Conservation (phyloP, 2,113 vertebrate species). For the Colinus virginianus region DNA sequence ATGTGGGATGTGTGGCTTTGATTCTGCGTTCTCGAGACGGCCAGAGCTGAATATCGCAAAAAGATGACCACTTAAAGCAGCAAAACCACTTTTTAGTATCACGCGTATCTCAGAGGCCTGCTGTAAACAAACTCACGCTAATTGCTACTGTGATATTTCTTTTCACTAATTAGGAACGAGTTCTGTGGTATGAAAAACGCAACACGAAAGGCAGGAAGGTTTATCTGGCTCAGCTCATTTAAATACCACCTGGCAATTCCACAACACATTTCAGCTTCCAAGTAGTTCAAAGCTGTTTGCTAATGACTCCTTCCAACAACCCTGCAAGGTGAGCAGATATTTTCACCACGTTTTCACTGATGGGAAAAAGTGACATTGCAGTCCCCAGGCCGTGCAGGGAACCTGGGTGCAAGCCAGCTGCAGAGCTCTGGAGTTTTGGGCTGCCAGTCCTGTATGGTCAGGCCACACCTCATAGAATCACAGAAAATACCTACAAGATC, state of each 20-base stretch:
- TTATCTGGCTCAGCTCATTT: background rate
- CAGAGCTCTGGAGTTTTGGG: accelerated
- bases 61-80: background rate
- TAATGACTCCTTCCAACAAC: background rate
- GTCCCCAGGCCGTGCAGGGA: background rate
- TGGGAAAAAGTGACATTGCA: background rate
- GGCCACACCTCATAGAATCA: background rate
- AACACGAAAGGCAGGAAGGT: background rate
- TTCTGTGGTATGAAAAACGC: background rate
- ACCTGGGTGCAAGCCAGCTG: background rate
- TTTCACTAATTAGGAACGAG: background rate
- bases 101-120: background rate
- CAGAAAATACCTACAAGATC: no score
- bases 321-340: background rate
- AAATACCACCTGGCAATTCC: background rate
- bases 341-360: accelerated
- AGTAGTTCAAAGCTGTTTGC: background rate
- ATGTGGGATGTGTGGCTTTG: background rate
- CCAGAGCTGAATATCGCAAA: background rate
- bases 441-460: background rate
- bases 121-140: background rate
- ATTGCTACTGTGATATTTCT: background rate
- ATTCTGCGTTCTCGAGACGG: background rate
- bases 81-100: background rate
- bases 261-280: background rate